Evolutionary conservation across 2,113 vertebrate species (phyloP).

Genomic region (human (Homo sapiens)): DNA sequence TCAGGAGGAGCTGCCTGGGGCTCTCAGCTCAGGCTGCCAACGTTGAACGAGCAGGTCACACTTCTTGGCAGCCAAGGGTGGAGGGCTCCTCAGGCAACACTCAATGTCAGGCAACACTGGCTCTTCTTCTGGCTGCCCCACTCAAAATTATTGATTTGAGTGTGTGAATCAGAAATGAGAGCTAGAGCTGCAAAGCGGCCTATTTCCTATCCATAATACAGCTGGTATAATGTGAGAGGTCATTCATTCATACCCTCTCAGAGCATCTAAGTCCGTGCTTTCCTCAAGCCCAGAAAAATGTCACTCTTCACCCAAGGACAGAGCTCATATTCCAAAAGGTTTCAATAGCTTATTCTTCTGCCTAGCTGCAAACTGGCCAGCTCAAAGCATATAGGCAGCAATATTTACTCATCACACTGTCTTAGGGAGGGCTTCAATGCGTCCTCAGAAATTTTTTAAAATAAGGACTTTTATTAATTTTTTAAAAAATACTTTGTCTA

Average conservation of each 20-base stretch:
- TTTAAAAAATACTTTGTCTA: neutral
- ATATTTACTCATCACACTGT: neutral
- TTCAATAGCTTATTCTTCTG: neutral
- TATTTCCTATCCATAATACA: neutral
- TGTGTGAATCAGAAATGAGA: neutral
- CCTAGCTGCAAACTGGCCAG: neutral
- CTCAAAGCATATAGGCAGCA: neutral
- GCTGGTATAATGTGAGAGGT: neutral
- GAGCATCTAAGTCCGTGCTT: neutral
- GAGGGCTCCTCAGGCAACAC: constrained; percentile 61
- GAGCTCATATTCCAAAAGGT: neutral
- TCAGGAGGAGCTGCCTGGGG: neutral
- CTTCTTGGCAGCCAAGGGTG: constrained; percentile 21
- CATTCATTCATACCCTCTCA: neutral
- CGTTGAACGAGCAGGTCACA: neutral
- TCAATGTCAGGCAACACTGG: constrained; percentile 11
- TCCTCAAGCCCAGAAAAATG: neutral
- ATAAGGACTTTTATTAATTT: neutral
- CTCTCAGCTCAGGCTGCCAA: constrained; percentile 27
- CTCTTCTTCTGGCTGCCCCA: constrained; percentile 36
- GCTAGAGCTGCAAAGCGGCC: neutral
- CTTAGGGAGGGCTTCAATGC: neutral
- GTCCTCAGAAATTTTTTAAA: neutral
- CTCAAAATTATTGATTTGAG: constrained; percentile 10
- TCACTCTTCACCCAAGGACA: neutral